Evolutionary conservation across 2,113 vertebrate species (phyloP), one percentile per base, ranked within the genome.

Genomic region (Larimichthys crocea): DNA sequence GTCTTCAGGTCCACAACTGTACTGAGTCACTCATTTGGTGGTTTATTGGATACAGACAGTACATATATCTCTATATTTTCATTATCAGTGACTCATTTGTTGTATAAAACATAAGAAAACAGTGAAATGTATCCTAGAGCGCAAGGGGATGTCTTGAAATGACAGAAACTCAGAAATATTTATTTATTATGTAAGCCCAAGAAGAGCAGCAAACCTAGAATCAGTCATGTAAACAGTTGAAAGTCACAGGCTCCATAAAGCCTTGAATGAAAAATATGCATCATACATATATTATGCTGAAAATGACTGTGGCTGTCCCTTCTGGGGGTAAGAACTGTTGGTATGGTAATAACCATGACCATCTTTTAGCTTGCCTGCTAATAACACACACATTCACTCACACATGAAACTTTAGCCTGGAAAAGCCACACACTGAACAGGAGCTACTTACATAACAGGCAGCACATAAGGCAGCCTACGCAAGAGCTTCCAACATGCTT

Each of bases 391-490:
- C 17, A 29, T 26, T 11, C 63, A 49, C 46, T 8, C 44, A 49
- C 22, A 40, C 69, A 48, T 40, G 2, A 5, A 49, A 7, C 19
- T 52, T 14, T 16, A 72, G 46, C 26, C 64, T 24, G 1, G 24
- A 62, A 55, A 15, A 80, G n/a, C 42, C 60, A 26, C 17, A 26
- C 17, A 56, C n/a, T 49, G 29, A 87, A 64, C 74, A 65, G 24
- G 14, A 85, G 61, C 57, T 59, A 46, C 79, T 89, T 86, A 72
- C 69, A 79, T 85, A 87, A 52, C 79, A 71, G 64, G 75, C 83
- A 67, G 78, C 65, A 76, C 75, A 86, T 74, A 74, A 75, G 76
- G 60, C 84, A 44, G 78, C 92, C 90, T 76, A 87, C 86, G 71
- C 79, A 74, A 67, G 20, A 73, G 62, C 84, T 55, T 57, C 78